Conservation (phyloP, 2,888 invertebrate species). For the Pammene aurita region DNA sequence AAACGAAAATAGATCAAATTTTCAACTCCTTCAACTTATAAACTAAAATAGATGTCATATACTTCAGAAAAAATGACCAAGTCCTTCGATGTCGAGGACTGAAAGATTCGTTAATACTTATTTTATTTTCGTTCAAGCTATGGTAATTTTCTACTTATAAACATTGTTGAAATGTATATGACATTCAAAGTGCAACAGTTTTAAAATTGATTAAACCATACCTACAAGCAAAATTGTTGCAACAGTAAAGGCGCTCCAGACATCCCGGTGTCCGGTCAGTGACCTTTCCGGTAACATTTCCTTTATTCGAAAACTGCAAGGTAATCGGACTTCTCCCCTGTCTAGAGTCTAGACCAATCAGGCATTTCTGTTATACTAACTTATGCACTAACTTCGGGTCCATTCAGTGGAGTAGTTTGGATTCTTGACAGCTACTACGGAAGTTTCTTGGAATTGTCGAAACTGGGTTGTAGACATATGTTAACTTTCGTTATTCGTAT, state of each 20-base stretch:
- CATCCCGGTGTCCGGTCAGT: constrained; percentile 17
- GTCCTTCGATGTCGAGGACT: too few relatives aligned
- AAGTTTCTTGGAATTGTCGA: background rate
- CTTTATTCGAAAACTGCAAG: constrained; percentile 36
- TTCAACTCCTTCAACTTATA: too few relatives aligned
- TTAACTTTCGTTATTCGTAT: background rate
- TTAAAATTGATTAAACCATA: too few relatives aligned
- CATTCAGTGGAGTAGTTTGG: constrained; percentile 19
- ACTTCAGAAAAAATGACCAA: too few relatives aligned
- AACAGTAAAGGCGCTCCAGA: constrained; percentile 13
- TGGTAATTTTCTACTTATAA: too few relatives aligned
- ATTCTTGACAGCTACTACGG: constrained; percentile 9
- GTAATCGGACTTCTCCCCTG: constrained; percentile 30
- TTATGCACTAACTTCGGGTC: constrained; percentile 23
- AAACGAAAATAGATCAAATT: too few relatives aligned
- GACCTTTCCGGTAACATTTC: constrained; percentile 33
- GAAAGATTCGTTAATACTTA: too few relatives aligned
- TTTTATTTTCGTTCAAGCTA: too few relatives aligned
- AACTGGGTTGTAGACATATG: background rate
- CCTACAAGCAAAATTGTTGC: background rate
- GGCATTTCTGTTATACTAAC: constrained; percentile 29
- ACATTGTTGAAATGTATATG: too few relatives aligned
- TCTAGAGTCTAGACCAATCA: constrained; percentile 39
- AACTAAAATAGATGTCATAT: too few relatives aligned
- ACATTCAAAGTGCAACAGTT: too few relatives aligned